These are phyloP conservation scores for Bursaphelenchus okinawaensis DNA, from an alignment of 2,888 invertebrate genomes.

Conservation along the genomic window DNA sequence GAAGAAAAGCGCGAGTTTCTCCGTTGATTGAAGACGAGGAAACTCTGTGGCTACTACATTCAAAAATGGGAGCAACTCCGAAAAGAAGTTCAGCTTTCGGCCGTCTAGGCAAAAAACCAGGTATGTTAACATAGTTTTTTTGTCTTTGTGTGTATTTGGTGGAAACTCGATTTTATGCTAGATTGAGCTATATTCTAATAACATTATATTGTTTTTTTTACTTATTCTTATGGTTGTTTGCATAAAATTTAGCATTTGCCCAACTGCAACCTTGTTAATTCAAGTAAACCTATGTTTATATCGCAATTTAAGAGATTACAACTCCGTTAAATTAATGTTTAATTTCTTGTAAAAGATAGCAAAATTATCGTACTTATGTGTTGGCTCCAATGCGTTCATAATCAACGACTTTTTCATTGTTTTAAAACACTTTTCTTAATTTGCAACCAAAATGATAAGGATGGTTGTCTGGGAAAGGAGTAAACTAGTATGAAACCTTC, in stretches of 20 bases:
- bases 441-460: background rate
- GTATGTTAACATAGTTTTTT: background rate
- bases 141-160: background rate
- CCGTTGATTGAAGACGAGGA: background rate
- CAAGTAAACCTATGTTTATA: too few species aligned
- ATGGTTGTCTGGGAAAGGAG: background rate
- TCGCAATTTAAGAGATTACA: too few species aligned
- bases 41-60: background rate
- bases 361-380: too few species aligned
- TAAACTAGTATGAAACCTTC: background rate
- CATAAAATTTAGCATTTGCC: too few species aligned
- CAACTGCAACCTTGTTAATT: too few species aligned
- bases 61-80: background rate
- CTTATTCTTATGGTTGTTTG: too few species aligned
- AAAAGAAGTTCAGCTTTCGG: background rate
- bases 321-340: too few species aligned
- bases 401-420: background rate
- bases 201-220: too few species aligned
- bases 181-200: too few species aligned
- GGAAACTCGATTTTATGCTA: too few species aligned
- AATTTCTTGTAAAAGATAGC: too few species aligned
- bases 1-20: background rate
- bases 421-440: background rate
- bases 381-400: background rate
- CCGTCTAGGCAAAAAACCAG: background rate